Base-by-base conservation (phyloP, 2,797 vertebrate species). In the Taeniopygia guttata region DNA sequence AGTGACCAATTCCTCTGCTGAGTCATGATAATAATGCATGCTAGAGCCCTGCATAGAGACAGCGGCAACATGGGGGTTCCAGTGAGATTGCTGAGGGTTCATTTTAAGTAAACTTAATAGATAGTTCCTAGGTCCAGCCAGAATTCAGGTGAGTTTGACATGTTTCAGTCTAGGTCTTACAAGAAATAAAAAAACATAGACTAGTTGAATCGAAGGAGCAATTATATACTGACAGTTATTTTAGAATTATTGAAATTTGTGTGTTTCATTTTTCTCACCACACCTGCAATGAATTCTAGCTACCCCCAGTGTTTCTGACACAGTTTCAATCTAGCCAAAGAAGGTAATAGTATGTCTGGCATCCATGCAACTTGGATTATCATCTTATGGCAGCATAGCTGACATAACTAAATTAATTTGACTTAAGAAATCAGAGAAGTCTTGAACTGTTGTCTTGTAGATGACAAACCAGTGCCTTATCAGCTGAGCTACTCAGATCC, bases 381-480 rank as follows among this genome's bases (percentile, higher is more conserved):
- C 97, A 97, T 96, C 90, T 97, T 97, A 96, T 95, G 96, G 95
- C 96, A 97, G 94, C 96, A 97, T 96, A 96, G 96, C 86, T 97
- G 97, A 97, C 95, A 97, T 95, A 97, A 96, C 94, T 97, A 97
- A 98, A 97, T 97, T 98, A 97, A 98, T 97, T 98, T 97, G 95
- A 98, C 97, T 97, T 97, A 97, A 96, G 96, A 92, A 97, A 97
- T 95, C 95, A 96, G 94, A 96, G 89, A 95, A 97, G 96, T 95
- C 94, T 97, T 97, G 96, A 97, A 96, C 96, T 96, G 94, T 97
- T 94, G 90, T 97, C 97, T 94, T 87, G 89, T 89, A 96, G 89
- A 96, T 97, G 97, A 98, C 98, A 98, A 98, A 97, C 96, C 89
- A 90, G 87, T 43, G 91, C 58, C 95, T 98, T 98, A 98, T 98